Base-by-base conservation (phyloP, 92 coral and sea anemone genomes). In the Zoanthus sociatus region DNA sequence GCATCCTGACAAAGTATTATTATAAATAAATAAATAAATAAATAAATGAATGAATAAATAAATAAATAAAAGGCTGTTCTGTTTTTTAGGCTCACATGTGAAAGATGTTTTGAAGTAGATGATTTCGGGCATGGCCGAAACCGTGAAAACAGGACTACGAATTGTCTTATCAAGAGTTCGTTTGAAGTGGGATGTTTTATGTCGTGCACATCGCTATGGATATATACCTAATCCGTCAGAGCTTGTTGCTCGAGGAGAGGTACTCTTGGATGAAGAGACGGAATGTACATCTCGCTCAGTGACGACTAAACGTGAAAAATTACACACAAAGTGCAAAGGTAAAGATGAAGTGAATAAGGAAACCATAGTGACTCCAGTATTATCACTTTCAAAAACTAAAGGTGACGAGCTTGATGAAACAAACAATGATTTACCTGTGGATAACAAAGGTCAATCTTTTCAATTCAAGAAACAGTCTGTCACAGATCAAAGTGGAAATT, bases 121-220 rank as follows among this genome's bases (percentile, higher is more conserved):
- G 51, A 81, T 81, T 75, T 44, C 26, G 30, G 44, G 3, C 7
- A 51, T 66, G 31, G 10, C 13, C 8, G 8, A 6, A 21, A 0
- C 42, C 20, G 85, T 81, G 63, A 81, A 81, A 66, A 66, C 85
- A n/a, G 85, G 75, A 18, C 75, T 31, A n/a, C 55, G 12, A 21
- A 11, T 81, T 1, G 11, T 47, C 5, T 71, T 81, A 30, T 44
- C 75, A 15, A 64, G 51, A 47, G 44, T 46, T 64, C 47, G 44
- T 66, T 44, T 81, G 8, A 30, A 81, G 5, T 50, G 37, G 74
- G 63, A 66, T 0, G 63, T 81, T 30, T 44, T 81, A 42, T 6
- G 58, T 9, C 85, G 85, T 4, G 76, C 85, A 2, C 7, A 47
- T 18, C 74, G 61, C n/a, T 64, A 64, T 30, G 85, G 85, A 66